These are phyloP conservation scores for Denticeps clupeoides DNA, from an alignment of 2,797 vertebrate species.

Conservation along the genomic window DNA sequence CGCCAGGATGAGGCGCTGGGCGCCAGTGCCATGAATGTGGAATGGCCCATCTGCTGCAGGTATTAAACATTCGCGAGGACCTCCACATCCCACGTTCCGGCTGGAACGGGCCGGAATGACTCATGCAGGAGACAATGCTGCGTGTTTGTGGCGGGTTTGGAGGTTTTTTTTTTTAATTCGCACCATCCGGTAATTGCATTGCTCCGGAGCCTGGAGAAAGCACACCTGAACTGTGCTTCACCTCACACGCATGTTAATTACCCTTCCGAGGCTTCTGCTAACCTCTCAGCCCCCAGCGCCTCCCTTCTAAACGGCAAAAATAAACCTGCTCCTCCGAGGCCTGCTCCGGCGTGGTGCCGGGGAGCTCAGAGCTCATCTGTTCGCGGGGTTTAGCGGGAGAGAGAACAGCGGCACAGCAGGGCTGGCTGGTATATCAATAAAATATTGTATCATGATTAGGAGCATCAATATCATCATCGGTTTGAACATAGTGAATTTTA, in stretches of 20 bases:
- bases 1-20: too few species aligned
- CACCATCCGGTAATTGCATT: not conserved
- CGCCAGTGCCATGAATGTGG: too few species aligned
- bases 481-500: too few species aligned
- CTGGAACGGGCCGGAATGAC: not conserved
- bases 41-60: too few species aligned
- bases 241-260: not conserved
- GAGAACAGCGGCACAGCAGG: too few species aligned
- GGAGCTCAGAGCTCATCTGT: too few species aligned
- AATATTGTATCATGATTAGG: too few species aligned
- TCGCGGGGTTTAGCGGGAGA: too few species aligned
- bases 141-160: not conserved
- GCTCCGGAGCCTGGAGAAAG: not conserved
- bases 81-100: not conserved
- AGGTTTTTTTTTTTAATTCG: not conserved
- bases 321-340: not conserved
- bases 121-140: not conserved
- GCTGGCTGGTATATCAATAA: too few species aligned
- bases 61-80: too few species aligned
- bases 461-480: too few species aligned
- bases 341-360: not conserved
- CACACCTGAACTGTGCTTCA: constrained; percentile 2
- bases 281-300: not conserved
- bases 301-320: not conserved
- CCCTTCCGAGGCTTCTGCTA: not conserved